phyloP scores from a whole-genome alignment of 2,888 invertebrate species.

The Chironomus riparius region DNA sequence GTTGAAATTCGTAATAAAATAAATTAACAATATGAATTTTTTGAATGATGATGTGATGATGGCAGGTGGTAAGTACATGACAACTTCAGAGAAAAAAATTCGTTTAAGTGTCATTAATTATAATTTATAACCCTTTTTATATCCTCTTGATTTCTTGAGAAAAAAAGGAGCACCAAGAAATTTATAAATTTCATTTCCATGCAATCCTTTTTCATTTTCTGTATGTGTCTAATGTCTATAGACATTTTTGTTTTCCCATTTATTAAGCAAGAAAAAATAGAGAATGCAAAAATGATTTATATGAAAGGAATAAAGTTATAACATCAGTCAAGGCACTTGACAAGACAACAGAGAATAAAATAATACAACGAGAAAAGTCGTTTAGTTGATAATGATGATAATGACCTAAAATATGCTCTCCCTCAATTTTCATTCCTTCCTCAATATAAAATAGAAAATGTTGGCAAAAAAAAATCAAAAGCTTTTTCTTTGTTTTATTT shows the following conservation, averaged over 20 bases:
- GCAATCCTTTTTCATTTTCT: background rate
- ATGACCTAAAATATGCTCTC: slow-evolving; percentile 11
- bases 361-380: background rate
- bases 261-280: background rate
- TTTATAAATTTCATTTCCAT: background rate
- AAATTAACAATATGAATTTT: background rate
- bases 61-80: background rate
- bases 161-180: background rate
- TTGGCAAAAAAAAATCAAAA: slow-evolving; percentile 6
- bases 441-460: background rate
- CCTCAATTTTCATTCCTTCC: background rate
- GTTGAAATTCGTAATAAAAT: too few species aligned
- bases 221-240: too few species aligned
- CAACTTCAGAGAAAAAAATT: background rate
- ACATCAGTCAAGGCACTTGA: background rate
- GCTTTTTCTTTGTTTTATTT: background rate
- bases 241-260: too few species aligned
- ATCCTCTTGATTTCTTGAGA: background rate
- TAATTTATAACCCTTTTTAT: background rate
- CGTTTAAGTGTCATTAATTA: background rate
- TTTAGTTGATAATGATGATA: slow-evolving; percentile 22
- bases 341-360: background rate
- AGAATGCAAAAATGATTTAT: background rate
- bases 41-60: background rate
- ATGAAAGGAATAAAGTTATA: slow-evolving; percentile 22